Conservation (phyloP, 2,888 invertebrate genomes). For the Hemistola chrysoprasaria region DNA sequence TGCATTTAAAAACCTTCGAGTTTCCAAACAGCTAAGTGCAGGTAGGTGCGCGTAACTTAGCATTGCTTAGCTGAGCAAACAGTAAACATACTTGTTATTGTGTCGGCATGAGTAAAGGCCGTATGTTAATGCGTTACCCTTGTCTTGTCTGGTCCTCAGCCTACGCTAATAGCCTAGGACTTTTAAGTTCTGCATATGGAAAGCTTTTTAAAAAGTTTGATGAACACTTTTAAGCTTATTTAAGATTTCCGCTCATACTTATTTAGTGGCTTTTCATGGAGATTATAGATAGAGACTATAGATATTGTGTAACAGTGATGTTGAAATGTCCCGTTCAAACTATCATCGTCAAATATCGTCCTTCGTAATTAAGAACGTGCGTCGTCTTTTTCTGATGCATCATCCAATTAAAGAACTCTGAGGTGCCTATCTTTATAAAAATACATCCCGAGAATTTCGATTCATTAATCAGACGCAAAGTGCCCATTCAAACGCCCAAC, state of each 20-base stretch:
- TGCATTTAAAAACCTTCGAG: not conserved
- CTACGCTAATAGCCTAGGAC: conserved; percentile 49
- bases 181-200: conserved; percentile 52
- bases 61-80: conserved; percentile 30
- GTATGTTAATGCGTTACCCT: conserved; percentile 61
- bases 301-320: no score
- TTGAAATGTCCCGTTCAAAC: no score
- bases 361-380: conserved; percentile 21
- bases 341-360: no score
- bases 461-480: conserved; percentile 62
- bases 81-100: conserved; percentile 24
- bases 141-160: conserved; percentile 42
- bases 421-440: conserved; percentile 44
- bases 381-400: conserved; percentile 42
- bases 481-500: conserved; percentile 45
- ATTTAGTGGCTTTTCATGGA: no score
- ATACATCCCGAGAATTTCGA: conserved; percentile 44
- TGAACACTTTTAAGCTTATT: no score
- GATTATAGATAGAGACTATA: no score
- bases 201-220: conserved; percentile 18
- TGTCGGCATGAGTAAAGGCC: conserved; percentile 51
- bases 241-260: no score
- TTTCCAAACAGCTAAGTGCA: conserved; percentile 5
- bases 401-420: conserved; percentile 60
- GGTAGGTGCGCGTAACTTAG: conserved; percentile 7